Percentiles rank a stretch among this genome's conserved stretches.
These are phyloP conservation scores for Dissostichus mawsoni DNA, from an alignment of 2,113 vertebrate species.

Conservation along the genomic window DNA sequence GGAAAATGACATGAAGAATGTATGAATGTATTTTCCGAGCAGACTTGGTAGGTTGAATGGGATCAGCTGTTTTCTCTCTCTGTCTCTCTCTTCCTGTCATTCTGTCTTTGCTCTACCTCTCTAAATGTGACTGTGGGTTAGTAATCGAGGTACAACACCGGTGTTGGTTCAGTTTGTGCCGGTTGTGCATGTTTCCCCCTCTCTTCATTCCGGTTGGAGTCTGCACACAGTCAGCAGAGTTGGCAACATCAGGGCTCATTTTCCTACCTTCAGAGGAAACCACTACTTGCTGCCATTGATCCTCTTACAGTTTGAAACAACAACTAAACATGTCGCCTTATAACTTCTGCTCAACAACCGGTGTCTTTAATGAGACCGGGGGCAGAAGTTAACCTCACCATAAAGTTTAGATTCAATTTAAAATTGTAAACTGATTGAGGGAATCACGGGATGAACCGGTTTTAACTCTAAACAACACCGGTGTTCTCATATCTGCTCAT, in stretches of 20 bases:
- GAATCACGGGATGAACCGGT: neutral
- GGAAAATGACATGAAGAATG: constrained; percentile 78
- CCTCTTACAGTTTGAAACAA: constrained; percentile 46
- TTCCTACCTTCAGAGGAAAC: constrained; percentile 46
- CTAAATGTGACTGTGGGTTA: constrained; percentile 35
- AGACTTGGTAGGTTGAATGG: constrained; percentile 44
- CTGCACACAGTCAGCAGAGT: constrained; percentile 55
- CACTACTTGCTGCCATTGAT: constrained; percentile 56
- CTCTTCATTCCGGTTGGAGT: constrained; percentile 42
- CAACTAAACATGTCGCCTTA: constrained; percentile 56
- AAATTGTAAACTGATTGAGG: constrained; percentile 5
- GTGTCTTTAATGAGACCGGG: constrained; percentile 17
- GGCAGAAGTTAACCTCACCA: constrained; percentile 34
- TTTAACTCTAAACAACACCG: constrained; percentile 16
- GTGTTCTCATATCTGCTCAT: constrained; percentile 37
- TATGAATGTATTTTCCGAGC: constrained; percentile 65
- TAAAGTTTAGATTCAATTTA: constrained; percentile 28
- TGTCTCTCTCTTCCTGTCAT: constrained; percentile 59
- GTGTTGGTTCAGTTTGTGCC: constrained; percentile 22
- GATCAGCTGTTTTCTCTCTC: constrained; percentile 73
- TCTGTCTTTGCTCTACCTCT: constrained; percentile 60
- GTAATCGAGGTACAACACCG: constrained; percentile 17
- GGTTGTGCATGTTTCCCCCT: neutral
- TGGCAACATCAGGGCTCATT: constrained; percentile 65
- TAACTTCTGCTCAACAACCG: constrained; percentile 42